These are phyloP conservation scores for Varecia variegata DNA, from an alignment of 2,797 vertebrate species.

Conservation along the genomic window DNA sequence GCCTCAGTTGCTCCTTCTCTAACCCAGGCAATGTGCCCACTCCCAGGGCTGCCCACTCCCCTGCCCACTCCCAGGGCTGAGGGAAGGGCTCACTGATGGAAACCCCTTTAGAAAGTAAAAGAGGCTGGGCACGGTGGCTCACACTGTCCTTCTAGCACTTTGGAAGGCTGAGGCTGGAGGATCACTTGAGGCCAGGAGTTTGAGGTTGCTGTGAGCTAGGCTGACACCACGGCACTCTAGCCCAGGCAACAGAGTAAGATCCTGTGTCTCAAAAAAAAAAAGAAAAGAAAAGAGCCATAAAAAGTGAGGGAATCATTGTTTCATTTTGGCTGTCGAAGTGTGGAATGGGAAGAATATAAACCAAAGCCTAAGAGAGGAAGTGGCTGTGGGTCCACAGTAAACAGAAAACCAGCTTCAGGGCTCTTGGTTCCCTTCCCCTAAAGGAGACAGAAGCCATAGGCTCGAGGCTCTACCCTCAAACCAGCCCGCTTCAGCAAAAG, in stretches of 20 bases:
- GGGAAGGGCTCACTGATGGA: background rate
- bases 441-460: background rate
- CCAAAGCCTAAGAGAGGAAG: slow-evolving; percentile 15
- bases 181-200: background rate
- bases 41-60: background rate
- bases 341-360: background rate
- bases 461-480: background rate
- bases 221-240: background rate
- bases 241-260: background rate
- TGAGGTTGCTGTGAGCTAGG: background rate
- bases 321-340: background rate
- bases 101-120: background rate
- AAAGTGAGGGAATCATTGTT: background rate
- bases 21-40: background rate
- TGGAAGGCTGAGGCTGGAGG: background rate
- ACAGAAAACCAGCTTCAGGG: background rate
- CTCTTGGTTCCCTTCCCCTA: background rate
- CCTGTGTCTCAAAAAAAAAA: background rate
- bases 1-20: background rate
- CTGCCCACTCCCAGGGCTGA: background rate
- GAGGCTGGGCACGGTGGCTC: background rate
- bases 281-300: background rate
- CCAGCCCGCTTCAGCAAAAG: background rate
- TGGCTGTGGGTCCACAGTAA: background rate
- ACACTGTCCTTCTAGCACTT: background rate